Evolutionary conservation across 2,113 vertebrate genomes (phyloP), one percentile per base, ranked within the genome.

Genomic region (Nestor notabilis): DNA sequence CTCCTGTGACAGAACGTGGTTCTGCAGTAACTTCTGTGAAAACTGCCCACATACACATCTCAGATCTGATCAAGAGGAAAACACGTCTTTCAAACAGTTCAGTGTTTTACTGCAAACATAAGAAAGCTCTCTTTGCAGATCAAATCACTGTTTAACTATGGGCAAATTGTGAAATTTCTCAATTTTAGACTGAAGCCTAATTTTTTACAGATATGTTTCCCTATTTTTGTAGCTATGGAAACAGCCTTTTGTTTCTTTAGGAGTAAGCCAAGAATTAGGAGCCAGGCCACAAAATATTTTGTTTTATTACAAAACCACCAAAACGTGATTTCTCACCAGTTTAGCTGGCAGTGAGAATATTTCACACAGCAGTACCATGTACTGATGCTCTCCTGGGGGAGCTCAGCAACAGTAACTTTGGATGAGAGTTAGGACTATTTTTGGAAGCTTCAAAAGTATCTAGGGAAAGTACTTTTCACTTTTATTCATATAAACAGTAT

Each of bases 401-500:
- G 50, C 78, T 94, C 80, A 96, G 95, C 83, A 85, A 83, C 91
- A 95, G 89, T 92, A 94, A 96, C 61, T 96, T 90, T 95, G 95
- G 89, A 95, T 89, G 44, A 74, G 60, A 77, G 41, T 94, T 92
- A 65, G 56, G 80, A 91, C 78, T 95, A 97, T 97, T 97, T 95
- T 89, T 96, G 89, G 96, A 95, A 93, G n/a, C 72, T 96, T 95
- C 82, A 74, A 70, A 95, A 90, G 68, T 74, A 94, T 86, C 95
- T 65, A 90, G 96, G 75, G 87, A 84, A 95, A 96, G 89, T 91
- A 44, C 76, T 81, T 96, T 91, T 92, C 75, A 88, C 83, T 95
- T 95, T 93, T 96, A 97, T 97, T 97, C 95, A 95, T 92, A 92
- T 88, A 92, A 97, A 97, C 74, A 95, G 41, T 91, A 96, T 89